Evolutionary conservation across 1,140 invertebrate genomes (phyloP).

Genomic region (Macrobrachium nipponense): DNA sequence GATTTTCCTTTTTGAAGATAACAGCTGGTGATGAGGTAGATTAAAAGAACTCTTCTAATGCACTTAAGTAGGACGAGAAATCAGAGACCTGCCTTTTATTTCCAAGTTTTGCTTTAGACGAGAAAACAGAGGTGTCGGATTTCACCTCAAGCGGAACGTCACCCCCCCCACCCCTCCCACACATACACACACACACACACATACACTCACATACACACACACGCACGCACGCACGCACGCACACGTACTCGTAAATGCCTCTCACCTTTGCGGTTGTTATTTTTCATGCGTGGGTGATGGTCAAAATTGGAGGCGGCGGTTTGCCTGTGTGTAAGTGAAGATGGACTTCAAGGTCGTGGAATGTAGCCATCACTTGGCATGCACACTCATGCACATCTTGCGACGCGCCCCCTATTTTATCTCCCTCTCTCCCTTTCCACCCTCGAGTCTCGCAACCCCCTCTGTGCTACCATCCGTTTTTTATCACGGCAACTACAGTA

Average conservation of each 20-base stretch:
- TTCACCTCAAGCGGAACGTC: not conserved
- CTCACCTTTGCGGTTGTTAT: not conserved
- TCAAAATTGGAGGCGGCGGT: not conserved
- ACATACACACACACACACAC: not conserved
- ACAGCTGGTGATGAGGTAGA: no score
- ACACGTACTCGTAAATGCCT: no score
- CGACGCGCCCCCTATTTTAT: not conserved
- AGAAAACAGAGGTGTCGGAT: no score
- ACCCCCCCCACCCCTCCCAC: not conserved
- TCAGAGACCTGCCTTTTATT: no score
- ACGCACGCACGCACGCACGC: no score
- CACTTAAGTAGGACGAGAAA: no score
- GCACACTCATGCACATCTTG: not conserved
- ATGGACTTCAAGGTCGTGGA: not conserved
- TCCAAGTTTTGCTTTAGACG: no score
- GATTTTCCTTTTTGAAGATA: no score
- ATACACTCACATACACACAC: no score
- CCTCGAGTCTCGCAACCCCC: not conserved
- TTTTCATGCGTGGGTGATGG: not conserved
- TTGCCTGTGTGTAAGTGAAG: not conserved
- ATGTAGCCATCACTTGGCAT: not conserved
- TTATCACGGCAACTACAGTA: not conserved
- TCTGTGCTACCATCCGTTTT: not conserved
- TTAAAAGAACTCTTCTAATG: no score
- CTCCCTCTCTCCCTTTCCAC: not conserved